phyloP scores from a whole-genome alignment of 2,113 vertebrate genomes.

The Melospiza melodia region DNA sequence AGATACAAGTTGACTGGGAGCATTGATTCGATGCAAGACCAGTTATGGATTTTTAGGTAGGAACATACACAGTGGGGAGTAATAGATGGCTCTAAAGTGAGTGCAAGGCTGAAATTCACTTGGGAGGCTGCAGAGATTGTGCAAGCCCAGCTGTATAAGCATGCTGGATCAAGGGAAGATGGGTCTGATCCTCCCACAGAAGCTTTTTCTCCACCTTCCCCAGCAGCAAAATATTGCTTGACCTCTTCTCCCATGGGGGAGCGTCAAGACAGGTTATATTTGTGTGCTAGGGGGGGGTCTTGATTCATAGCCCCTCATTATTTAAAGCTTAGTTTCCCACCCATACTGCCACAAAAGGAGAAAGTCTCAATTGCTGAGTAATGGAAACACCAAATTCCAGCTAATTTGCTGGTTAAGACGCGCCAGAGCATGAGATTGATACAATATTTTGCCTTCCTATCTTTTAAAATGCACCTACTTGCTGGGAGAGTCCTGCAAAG shows the following conservation, averaged over 20 bases:
- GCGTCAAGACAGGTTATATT: not conserved
- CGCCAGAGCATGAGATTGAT: not conserved
- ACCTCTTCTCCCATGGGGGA: not conserved
- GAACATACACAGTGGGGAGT: slow-evolving; percentile 3
- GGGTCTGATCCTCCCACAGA: not conserved
- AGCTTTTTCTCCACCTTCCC: not conserved
- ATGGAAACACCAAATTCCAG: not conserved
- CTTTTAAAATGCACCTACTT: not conserved
- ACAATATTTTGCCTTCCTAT: not conserved
- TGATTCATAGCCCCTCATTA: not conserved
- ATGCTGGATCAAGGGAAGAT: not conserved
- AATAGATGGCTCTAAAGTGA: slow-evolving; percentile 33
- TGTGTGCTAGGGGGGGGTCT: not conserved
- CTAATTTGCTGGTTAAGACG: not conserved
- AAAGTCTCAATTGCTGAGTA: not conserved
- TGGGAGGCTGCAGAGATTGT: not conserved
- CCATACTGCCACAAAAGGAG: not conserved
- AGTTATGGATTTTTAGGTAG: slow-evolving; percentile 71
- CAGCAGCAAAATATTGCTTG: not conserved
- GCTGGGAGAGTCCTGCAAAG: not conserved
- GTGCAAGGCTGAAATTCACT: not conserved
- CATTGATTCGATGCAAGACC: slow-evolving; percentile 68
- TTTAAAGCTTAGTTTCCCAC: not conserved
- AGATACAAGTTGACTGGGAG: slow-evolving; percentile 68
- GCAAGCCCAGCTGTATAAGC: not conserved